Evolutionary conservation across 2,113 vertebrate genomes (phyloP).

Genomic region (Motacilla tschutschensis): DNA sequence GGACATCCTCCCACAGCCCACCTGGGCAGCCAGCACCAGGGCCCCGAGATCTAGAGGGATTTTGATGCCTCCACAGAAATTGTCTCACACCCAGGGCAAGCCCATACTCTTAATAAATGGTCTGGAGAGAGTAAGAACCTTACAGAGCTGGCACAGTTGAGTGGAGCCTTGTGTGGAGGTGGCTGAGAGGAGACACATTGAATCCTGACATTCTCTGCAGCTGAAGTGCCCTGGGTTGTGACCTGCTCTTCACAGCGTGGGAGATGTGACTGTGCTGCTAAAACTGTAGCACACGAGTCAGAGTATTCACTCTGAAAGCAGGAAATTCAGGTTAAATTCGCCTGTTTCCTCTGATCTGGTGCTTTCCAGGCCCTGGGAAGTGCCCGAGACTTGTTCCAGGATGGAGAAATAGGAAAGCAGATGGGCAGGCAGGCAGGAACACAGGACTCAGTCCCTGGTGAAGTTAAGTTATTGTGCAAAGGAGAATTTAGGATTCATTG

Average conservation of each 20-base stretch:
- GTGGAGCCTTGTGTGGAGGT: neutral
- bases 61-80: neutral
- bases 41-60: neutral
- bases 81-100: neutral
- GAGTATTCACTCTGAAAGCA: neutral
- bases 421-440: neutral
- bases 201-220: neutral
- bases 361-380: neutral
- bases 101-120: neutral
- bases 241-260: neutral
- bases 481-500: neutral
- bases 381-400: neutral
- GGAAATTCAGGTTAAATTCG: neutral
- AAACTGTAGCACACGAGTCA: neutral
- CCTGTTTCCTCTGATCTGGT: neutral
- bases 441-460: neutral
- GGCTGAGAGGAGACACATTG: neutral
- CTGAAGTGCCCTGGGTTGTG: neutral
- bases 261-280: neutral
- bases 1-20: neutral
- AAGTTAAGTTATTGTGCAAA: neutral
- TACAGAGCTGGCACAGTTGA: neutral
- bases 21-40: neutral
- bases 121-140: neutral
- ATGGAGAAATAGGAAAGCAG: neutral